A percentile compares a stretch with the other conserved stretches of the same genome.
Conservation (phyloP, 2,888 invertebrate species). For the Alloscopus bannaensis region DNA sequence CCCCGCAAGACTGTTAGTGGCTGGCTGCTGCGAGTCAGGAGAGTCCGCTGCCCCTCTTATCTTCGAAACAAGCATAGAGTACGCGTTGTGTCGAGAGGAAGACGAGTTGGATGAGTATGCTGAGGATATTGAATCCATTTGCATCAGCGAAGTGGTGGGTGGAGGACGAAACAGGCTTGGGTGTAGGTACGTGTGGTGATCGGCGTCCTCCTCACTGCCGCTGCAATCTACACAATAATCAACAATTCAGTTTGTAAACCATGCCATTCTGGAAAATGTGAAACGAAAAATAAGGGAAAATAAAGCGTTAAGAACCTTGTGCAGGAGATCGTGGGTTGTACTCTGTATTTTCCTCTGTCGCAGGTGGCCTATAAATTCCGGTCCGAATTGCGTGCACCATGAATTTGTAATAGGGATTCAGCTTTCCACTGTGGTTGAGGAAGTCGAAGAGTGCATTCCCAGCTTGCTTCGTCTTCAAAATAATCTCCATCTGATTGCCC, state of each 20-base stretch:
- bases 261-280: background rate
- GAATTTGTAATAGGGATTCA: conserved; percentile 90
- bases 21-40: conserved; percentile 42
- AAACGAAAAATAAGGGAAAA: too few species aligned
- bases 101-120: conserved; percentile 75
- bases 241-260: background rate
- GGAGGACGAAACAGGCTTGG: conserved; percentile 80
- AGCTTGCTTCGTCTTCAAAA: conserved; percentile 97
- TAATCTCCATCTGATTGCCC: conserved; percentile 98
- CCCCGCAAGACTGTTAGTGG: background rate
- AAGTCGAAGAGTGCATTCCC: conserved; percentile 96
- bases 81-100: conserved; percentile 87
- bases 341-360: too few species aligned
- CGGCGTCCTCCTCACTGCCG: conserved; percentile 78
- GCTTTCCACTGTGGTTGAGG: conserved; percentile 87
- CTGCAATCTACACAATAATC: conserved; percentile 30
- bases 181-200: conserved; percentile 82
- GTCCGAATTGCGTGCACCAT: conserved; percentile 83
- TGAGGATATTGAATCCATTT: conserved; percentile 75
- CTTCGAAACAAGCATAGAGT: conserved; percentile 90
- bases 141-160: background rate
- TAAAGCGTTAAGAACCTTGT: too few species aligned
- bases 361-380: conserved; percentile 79
- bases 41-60: conserved; percentile 83
- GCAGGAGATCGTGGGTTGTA: too few species aligned